Evolutionary conservation across 2,888 invertebrate species (phyloP).

Genomic region (Neoscelio sp.): DNA sequence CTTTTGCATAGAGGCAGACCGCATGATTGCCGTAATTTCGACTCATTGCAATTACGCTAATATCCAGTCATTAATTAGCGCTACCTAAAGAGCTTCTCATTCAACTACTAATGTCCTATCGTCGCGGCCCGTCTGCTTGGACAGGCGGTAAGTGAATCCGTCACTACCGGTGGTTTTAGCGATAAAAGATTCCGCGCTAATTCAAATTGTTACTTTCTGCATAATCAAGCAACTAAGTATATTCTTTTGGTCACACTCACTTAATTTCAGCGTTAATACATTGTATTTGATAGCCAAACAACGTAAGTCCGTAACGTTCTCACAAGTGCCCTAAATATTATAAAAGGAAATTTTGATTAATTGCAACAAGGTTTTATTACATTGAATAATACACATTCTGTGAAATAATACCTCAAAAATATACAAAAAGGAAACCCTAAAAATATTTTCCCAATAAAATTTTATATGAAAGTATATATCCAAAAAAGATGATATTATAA

Average conservation of each 20-base stretch:
- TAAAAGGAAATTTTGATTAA: no score
- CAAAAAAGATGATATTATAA: no score
- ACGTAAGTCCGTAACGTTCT: neutral
- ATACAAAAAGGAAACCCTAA: no score
- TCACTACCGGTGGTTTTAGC: constrained; percentile 61
- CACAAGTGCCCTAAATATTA: neutral
- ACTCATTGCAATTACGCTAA: constrained; percentile 82
- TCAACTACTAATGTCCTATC: constrained; percentile 81
- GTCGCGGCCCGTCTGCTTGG: constrained; percentile 72
- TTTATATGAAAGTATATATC: no score
- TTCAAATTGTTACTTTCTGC: constrained; percentile 60
- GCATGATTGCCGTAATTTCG: constrained; percentile 79
- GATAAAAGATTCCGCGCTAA: constrained; percentile 61
- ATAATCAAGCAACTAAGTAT: constrained; percentile 54
- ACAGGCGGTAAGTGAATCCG: constrained; percentile 64
- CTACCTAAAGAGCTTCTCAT: constrained; percentile 80
- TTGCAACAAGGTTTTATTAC: no score
- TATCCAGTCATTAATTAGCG: constrained; percentile 81
- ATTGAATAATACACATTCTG: no score
- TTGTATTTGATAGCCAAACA: constrained; percentile 30
- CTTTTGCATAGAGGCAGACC: constrained; percentile 75
- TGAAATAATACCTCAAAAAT: no score
- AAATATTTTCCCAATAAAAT: no score
- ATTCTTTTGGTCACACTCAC: constrained; percentile 46
- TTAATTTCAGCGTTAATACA: constrained; percentile 33